Evolutionary conservation across 2,113 vertebrate genomes (phyloP).

Genomic region (Sceloporus undulatus): DNA sequence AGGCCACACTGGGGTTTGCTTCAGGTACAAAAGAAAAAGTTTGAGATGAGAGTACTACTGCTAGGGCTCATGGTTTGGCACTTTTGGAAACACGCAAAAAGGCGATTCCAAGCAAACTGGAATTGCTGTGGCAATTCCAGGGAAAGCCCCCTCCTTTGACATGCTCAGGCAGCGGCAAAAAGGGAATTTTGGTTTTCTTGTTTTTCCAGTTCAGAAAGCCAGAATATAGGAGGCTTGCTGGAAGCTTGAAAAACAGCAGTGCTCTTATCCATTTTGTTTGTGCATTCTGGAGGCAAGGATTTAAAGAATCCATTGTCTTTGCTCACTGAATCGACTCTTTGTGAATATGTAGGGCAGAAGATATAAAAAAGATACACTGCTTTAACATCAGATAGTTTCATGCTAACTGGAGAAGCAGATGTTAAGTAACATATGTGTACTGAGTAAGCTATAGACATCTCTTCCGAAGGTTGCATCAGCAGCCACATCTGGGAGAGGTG

Average conservation of each 20-base stretch:
- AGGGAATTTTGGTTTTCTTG: not conserved
- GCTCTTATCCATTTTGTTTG: not conserved
- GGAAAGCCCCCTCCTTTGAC: not conserved
- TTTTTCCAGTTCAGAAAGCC: conserved; percentile 1
- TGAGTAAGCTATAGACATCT: not conserved
- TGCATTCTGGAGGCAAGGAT: not conserved
- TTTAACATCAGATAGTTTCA: not conserved
- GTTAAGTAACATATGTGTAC: not conserved
- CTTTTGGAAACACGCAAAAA: not conserved
- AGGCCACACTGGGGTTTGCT: too few relatives aligned
- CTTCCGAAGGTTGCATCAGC: conserved; percentile 66
- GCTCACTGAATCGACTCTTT: conserved; percentile 2
- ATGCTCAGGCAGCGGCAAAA: not conserved
- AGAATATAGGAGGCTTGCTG: not conserved
- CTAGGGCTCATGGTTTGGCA: not conserved
- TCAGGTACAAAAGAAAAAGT: not conserved
- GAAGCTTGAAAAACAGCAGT: not conserved
- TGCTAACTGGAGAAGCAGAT: not conserved
- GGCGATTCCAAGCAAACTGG: too few relatives aligned
- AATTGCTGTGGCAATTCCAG: not conserved
- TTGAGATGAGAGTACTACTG: not conserved
- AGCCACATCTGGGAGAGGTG: conserved; percentile 8
- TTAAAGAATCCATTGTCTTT: conserved; percentile 9
- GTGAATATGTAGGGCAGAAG: not conserved
- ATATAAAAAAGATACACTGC: fast-evolving